phyloP scores from a whole-genome alignment of 2,888 invertebrate species.

The Erebia palarica region DNA sequence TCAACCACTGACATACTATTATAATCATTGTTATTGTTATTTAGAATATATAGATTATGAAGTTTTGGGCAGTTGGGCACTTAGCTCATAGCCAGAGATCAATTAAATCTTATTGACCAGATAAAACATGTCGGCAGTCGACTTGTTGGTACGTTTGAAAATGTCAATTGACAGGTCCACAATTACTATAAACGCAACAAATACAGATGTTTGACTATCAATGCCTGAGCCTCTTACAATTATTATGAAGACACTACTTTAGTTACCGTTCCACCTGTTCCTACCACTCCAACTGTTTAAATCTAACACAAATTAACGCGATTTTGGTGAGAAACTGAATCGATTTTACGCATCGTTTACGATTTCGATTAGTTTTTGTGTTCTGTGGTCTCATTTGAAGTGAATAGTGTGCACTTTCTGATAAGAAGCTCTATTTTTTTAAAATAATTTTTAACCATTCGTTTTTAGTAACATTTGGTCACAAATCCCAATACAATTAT shows the following conservation, averaged over 20 bases:
- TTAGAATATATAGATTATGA: too few relatives aligned
- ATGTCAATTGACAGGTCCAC: neutral
- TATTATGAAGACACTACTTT: neutral
- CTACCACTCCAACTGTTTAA: conserved; percentile 12
- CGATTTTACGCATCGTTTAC: conserved; percentile 23
- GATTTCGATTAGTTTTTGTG: conserved; percentile 9
- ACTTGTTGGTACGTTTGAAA: conserved; percentile 2
- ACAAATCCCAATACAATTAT: too few relatives aligned
- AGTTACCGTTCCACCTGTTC: conserved; percentile 7
- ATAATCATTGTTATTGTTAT: too few relatives aligned
- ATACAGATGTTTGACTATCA: conserved; percentile 2
- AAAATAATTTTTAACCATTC: neutral
- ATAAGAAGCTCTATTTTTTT: neutral
- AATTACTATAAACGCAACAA: conserved; percentile 9
- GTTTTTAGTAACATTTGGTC: too few relatives aligned
- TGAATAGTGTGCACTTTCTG: conserved; percentile 14
- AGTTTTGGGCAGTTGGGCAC: too few relatives aligned
- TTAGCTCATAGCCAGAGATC: neutral
- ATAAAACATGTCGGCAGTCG: too few relatives aligned
- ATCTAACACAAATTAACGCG: neutral
- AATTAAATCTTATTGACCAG: neutral
- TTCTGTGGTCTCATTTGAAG: conserved; percentile 8
- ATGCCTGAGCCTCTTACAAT: neutral
- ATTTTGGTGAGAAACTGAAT: conserved; percentile 19
- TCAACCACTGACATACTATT: too few relatives aligned